phyloP scores from a whole-genome alignment of 2,888 invertebrate species.

The Heteromyza rotundicornis region DNA sequence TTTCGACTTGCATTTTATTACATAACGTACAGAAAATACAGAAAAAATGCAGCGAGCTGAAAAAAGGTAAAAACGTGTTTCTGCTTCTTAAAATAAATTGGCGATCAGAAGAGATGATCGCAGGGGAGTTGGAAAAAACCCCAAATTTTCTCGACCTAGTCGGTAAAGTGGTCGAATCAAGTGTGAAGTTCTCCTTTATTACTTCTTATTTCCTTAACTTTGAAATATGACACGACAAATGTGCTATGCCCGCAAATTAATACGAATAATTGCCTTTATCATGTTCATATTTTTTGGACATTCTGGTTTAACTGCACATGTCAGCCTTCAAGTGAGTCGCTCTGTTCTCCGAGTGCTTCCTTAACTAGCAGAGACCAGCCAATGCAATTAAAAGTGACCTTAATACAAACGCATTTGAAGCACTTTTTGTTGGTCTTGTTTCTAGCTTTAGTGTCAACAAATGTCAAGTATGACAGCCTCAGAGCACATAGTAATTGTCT shows the following conservation, averaged over 20 bases:
- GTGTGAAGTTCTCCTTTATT: no score
- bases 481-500: slow-evolving; percentile 5
- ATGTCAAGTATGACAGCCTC: slow-evolving; percentile 9
- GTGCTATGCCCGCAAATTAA: no score
- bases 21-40: slow-evolving; percentile 13
- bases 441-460: slow-evolving; percentile 14
- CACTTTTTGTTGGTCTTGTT: not conserved
- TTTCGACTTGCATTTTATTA: slow-evolving; percentile 24
- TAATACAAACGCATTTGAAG: slow-evolving; percentile 43
- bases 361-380: not conserved
- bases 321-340: no score
- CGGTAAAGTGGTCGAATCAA: no score
- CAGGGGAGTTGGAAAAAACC: no score
- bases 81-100: not conserved
- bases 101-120: no score
- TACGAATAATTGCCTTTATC: no score
- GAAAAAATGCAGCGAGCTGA: not conserved
- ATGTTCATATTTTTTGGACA: no score
- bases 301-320: no score
- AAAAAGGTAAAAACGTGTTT: slow-evolving; percentile 48
- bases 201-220: no score
- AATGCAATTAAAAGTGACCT: slow-evolving; percentile 45
- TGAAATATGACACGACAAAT: no score
- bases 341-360: not conserved
- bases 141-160: no score